Base-by-base conservation (phyloP, 1,140 invertebrate genomes). In the Andricus grossulariae region DNA sequence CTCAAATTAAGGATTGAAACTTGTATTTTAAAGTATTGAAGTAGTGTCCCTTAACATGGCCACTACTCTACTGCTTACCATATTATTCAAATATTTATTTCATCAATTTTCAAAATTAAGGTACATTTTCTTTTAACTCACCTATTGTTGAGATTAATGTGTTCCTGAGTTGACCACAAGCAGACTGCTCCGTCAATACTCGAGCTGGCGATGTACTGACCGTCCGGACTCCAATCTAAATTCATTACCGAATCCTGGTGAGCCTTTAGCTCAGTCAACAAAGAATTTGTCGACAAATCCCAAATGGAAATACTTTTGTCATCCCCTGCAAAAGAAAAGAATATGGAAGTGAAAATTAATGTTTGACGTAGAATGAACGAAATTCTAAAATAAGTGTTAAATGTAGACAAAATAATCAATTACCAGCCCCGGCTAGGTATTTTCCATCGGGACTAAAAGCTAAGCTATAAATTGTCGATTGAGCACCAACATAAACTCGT, bases 361-460 rank as follows among this genome's bases (percentile, higher is more conserved):
- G 21, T 49, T 45, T 18, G n/a, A 54, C n/a, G 4, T n/a, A 54
- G 72, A 71, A 39, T 76, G 72, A 75, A 54, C 73, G 3, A 11
- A 18, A 50, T 72, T 13, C 55, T 57, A 72, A 55, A 51, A 73
- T 2, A 51, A 81, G 52, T 73, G n/a, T 18, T 71, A 11, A 78
- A 50, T 45, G 39, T 71, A 51, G 73, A 71, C 51, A 66, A 74
- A 32, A 57, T 50, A 71, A 70, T 57, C 74, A 80, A 52, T 88
- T 92, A 92, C 94, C 94, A 83, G 93, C 94, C 79, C 94, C 93
- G 11, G 95, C 95, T 52, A 96, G 83, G 82, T 93, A 93, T 86
- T 94, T 92, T 75, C 96, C 96, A 89, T 94, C 93, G 5, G 94
- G 94, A 86, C 94, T 95, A 89, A 96, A 96, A 2, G 93, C 92